A percentile compares a stretch with the other conserved stretches of the same genome.
These are phyloP conservation scores for Himantopus leucocephalus DNA, from an alignment of 2,113 vertebrate genomes.

Conservation along the genomic window DNA sequence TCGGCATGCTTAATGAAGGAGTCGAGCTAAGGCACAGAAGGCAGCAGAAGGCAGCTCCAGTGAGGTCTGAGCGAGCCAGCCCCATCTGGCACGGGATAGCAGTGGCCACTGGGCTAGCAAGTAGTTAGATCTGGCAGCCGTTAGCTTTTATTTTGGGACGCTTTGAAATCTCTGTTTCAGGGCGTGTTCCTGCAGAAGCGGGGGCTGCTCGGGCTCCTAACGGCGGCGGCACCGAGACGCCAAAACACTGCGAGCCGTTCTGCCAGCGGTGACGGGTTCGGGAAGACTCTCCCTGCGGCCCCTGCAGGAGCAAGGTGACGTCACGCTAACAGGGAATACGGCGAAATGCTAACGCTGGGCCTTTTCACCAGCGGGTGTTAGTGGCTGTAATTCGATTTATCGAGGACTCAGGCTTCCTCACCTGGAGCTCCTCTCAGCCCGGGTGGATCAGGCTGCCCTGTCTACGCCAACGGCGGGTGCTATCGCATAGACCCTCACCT, in stretches of 20 bases:
- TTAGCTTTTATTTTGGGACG: background rate
- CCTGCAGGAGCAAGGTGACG: fast-evolving
- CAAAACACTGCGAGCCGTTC: too few species aligned
- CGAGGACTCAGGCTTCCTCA: fast-evolving
- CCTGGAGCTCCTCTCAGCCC: background rate
- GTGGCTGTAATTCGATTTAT: background rate
- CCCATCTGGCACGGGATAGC: background rate
- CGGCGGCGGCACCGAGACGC: fast-evolving
- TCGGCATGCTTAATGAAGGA: background rate
- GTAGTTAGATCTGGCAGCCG: background rate
- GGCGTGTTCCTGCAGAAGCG: background rate
- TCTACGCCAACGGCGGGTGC: fast-evolving
- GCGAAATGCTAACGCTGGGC: fast-evolving
- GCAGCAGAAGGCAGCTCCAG: background rate
- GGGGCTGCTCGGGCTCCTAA: background rate
- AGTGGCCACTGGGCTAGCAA: background rate
- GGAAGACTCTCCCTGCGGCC: background rate
- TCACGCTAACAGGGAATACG: fast-evolving
- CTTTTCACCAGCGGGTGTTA: background rate
- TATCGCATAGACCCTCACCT: background rate
- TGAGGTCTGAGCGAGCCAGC: background rate
- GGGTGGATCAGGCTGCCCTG: background rate
- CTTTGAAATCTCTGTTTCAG: background rate
- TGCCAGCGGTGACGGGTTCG: fast-evolving
- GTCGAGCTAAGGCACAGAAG: background rate